phyloP scores from a whole-genome alignment of 1,140 invertebrate genomes.

The Zaprionus nigranus region DNA sequence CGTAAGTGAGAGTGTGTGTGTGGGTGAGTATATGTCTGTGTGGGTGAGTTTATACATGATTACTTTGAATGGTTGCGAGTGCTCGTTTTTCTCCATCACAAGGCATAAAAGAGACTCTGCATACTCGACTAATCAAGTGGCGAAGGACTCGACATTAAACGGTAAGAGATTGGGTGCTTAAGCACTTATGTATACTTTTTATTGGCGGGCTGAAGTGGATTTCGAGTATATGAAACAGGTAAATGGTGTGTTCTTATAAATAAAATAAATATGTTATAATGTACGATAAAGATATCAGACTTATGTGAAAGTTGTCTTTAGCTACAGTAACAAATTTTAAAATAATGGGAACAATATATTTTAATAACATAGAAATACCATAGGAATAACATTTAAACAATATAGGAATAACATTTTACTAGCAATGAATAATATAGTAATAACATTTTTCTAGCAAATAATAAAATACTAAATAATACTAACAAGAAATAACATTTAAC shows the following conservation, averaged over 20 bases:
- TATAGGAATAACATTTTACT: no score
- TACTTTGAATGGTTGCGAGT: conserved; percentile 41
- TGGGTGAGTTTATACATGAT: conserved; percentile 49
- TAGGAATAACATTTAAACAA: no score
- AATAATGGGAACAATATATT: no score
- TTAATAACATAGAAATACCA: no score
- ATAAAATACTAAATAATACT: no score
- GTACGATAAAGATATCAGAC: no score
- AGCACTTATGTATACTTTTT: neutral
- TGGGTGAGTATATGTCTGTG: conserved; percentile 16
- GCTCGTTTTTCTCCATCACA: neutral
- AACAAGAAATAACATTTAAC: no score
- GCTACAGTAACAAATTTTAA: no score
- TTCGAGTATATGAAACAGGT: conserved; percentile 1
- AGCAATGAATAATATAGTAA: no score
- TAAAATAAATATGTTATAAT: no score
- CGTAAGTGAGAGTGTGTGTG: conserved; percentile 18
- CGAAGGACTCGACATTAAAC: conserved; percentile 25
- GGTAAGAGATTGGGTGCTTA: conserved; percentile 7
- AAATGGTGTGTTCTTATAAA: neutral
- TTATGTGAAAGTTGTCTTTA: no score
- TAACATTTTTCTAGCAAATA: no score
- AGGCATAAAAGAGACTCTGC: conserved; percentile 37
- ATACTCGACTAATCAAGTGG: conserved; percentile 38
- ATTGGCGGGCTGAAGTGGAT: neutral